Conservation (phyloP, 2,113 vertebrate species). For the Polyodon spathula region DNA sequence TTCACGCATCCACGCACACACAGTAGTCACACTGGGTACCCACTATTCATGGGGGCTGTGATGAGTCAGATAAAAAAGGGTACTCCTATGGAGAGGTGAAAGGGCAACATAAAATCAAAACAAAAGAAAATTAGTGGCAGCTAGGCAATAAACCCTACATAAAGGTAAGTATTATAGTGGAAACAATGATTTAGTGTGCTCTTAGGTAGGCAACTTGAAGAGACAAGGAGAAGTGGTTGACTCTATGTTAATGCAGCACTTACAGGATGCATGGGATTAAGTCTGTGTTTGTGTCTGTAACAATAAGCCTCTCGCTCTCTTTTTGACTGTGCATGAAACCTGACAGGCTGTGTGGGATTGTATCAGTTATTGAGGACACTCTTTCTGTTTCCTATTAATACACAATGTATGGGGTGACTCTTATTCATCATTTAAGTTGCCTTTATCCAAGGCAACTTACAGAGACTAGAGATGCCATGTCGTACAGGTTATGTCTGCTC, state of each 20-base stretch:
- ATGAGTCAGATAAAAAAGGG: conserved; percentile 37
- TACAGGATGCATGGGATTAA: too few relatives aligned
- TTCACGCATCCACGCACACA: conserved; percentile 42
- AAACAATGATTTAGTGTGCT: conserved; percentile 53
- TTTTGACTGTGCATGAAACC: not conserved
- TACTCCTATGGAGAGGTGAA: conserved; percentile 30
- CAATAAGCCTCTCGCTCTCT: conserved; percentile 14
- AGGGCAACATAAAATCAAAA: not conserved
- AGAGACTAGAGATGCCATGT: too few relatives aligned
- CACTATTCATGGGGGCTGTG: conserved; percentile 39
- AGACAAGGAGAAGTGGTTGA: conserved; percentile 13
- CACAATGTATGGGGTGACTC: too few relatives aligned
- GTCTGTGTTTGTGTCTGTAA: too few relatives aligned
- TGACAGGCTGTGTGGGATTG: not conserved
- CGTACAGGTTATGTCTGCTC: too few relatives aligned
- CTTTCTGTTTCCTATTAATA: too few relatives aligned
- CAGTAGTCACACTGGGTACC: conserved; percentile 44
- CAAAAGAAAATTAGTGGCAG: too few relatives aligned
- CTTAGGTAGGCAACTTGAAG: conserved; percentile 6
- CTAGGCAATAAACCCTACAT: conserved; percentile 36
- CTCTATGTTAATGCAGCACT: too few relatives aligned
- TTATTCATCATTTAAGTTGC: too few relatives aligned
- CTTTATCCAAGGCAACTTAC: too few relatives aligned
- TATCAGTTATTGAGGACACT: not conserved
- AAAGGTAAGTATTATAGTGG: conserved; percentile 55